Evolutionary conservation across 2,113 vertebrate genomes (phyloP).

Genomic region (Alligator mississippiensis): DNA sequence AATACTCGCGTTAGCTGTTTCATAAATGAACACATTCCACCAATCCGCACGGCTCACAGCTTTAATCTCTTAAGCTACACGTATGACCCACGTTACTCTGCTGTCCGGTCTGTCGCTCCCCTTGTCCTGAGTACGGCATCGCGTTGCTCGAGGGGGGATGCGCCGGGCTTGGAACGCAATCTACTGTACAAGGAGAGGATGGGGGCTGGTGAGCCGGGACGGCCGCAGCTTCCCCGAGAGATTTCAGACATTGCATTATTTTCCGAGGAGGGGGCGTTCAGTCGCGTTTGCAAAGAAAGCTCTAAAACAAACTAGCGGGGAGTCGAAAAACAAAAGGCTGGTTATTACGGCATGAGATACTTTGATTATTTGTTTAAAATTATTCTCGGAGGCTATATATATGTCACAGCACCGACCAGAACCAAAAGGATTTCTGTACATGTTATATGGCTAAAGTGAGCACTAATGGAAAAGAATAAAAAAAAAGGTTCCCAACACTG

Average conservation of each 20-base stretch:
- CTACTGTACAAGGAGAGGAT: neutral
- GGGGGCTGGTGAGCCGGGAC: neutral
- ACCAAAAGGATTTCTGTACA: constrained; percentile 54
- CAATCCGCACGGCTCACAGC: neutral
- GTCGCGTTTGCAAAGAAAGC: neutral
- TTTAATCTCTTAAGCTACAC: neutral
- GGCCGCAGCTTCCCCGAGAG: neutral
- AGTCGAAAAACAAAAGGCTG: neutral
- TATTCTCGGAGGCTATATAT: neutral
- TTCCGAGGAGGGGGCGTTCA: neutral
- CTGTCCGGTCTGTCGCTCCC: neutral
- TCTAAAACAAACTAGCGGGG: neutral
- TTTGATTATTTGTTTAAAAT: constrained; percentile 27
- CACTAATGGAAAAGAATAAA: constrained; percentile 7
- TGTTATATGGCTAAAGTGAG: constrained; percentile 44
- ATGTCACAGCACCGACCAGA: constrained; percentile 34
- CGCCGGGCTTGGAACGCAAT: neutral
- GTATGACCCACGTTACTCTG: neutral
- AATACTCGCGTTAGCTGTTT: neutral
- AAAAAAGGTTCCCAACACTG: neutral
- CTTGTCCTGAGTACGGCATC: neutral
- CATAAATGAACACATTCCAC: neutral
- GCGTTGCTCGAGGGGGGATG: neutral
- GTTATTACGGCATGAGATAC: neutral
- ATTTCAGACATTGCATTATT: neutral